phyloP scores from a whole-genome alignment of 1,140 invertebrate species.

The Linepithema humile region DNA sequence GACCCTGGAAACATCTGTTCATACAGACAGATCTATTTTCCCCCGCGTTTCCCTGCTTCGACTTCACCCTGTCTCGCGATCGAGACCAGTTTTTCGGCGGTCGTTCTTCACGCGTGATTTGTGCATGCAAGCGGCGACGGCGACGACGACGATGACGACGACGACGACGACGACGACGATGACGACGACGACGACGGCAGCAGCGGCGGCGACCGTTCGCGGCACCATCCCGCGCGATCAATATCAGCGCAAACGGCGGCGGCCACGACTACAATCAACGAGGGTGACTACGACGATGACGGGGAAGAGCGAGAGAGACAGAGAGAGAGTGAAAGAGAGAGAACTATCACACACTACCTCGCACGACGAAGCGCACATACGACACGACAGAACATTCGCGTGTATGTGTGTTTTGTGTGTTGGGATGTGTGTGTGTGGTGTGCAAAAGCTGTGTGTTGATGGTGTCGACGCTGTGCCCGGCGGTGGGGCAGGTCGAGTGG shows the following conservation, averaged over 20 bases:
- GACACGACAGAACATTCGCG: background rate
- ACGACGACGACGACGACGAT: conserved; percentile 4
- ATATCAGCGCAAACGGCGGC: conserved; percentile 64
- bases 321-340: background rate
- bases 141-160: too few relatives aligned
- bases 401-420: background rate
- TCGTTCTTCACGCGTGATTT: background rate
- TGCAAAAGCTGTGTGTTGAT: background rate
- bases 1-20: background rate
- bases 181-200: conserved; percentile 11
- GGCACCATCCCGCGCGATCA: conserved; percentile 64
- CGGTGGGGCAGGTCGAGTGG: conserved; percentile 33
- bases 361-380: background rate
- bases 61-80: background rate
- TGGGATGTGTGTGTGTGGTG: background rate
- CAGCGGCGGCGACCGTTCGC: conserved; percentile 29
- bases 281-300: conserved; percentile 65
- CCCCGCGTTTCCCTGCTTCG: background rate
- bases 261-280: conserved; percentile 66
- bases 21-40: background rate
- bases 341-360: background rate
- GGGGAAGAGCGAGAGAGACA: conserved; percentile 19
- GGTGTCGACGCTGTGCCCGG: conserved; percentile 33
- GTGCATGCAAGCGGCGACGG: conserved; percentile 11
- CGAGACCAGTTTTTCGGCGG: conserved; percentile 12